Conservation (phyloP, 2,113 vertebrate genomes). For the Myrmecophaga tridactyla region DNA sequence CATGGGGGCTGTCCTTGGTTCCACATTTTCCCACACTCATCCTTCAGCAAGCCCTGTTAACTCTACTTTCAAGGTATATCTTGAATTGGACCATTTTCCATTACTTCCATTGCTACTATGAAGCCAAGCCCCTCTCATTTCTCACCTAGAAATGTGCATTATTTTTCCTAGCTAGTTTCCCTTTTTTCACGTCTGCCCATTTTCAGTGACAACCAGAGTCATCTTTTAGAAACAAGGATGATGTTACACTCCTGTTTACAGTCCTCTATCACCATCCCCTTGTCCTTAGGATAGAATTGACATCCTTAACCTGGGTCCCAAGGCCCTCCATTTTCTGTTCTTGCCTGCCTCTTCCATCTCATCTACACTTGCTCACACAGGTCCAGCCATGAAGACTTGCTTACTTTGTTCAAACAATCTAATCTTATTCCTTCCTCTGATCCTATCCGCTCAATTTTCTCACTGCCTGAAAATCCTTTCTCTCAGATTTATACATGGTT, state of each 20-base stretch:
- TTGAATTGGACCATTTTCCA: neutral
- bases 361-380: neutral
- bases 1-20: neutral
- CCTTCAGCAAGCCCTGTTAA: neutral
- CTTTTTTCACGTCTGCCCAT: neutral
- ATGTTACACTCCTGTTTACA: neutral
- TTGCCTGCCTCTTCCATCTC: neutral
- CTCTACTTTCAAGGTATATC: neutral
- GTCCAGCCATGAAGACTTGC: no score
- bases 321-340: neutral
- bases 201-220: neutral
- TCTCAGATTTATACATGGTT: neutral
- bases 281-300: neutral
- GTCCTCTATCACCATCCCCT: neutral
- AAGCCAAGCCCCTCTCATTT: neutral
- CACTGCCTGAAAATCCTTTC: neutral
- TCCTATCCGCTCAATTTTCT: neutral
- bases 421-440: neutral
- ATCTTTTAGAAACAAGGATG: neutral
- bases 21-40: neutral
- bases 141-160: no score
- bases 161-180: neutral
- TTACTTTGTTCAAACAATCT: neutral
- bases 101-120: neutral
- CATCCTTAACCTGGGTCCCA: neutral